These are phyloP conservation scores for Bicyclus anynana DNA, from an alignment of 1,140 invertebrate genomes.

Conservation along the genomic window DNA sequence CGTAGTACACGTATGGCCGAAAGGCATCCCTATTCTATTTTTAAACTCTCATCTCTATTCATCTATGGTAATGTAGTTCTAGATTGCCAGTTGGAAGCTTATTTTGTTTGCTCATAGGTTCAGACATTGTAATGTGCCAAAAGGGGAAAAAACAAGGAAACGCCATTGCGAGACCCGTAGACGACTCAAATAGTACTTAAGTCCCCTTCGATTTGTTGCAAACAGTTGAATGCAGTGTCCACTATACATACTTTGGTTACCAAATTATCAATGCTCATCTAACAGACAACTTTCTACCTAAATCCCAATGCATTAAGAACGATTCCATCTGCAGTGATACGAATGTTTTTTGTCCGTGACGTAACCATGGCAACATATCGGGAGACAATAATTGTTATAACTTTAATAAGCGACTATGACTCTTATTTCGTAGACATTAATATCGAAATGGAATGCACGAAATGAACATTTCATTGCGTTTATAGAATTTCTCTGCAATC, in stretches of 20 bases:
- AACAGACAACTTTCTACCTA: conserved; percentile 22
- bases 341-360: conserved; percentile 43
- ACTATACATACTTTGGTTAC: conserved; percentile 20
- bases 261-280: conserved; percentile 24
- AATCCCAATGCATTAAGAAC: conserved; percentile 6
- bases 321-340: conserved; percentile 15
- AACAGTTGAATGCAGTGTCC: conserved; percentile 59
- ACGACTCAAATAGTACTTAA: conserved; percentile 56
- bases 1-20: too few relatives aligned
- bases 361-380: conserved; percentile 53
- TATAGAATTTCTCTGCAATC: conserved; percentile 18
- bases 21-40: too few relatives aligned
- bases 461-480: conserved; percentile 7
- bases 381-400: conserved; percentile 32
- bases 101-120: not conserved
- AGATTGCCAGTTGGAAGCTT: not conserved
- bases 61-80: too few relatives aligned
- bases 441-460: conserved; percentile 7
- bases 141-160: conserved; percentile 19
- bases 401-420: conserved; percentile 20
- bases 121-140: conserved; percentile 3
- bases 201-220: conserved; percentile 51
- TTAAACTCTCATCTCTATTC: too few relatives aligned
- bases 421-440: conserved; percentile 10
- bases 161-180: conserved; percentile 39